Base-by-base conservation (phyloP, 2,797 vertebrate genomes). In the Eulemur mongoz region DNA sequence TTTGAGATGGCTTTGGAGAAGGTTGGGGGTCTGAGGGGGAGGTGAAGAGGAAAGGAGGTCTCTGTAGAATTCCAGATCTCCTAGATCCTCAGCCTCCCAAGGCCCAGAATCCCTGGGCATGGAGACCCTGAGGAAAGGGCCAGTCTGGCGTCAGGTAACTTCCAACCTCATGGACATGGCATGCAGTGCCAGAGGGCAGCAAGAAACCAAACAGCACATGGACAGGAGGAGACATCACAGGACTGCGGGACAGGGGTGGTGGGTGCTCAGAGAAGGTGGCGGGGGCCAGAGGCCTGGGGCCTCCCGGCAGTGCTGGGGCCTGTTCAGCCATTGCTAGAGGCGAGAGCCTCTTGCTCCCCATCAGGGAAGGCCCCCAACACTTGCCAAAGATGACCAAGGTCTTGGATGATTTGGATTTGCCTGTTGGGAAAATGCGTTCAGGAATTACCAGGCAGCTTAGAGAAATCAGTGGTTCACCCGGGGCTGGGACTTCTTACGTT, bases 221-320 rank as follows among this genome's bases (percentile, higher is more conserved):
- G 5, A 72, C 50, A 59, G 14, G 22, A 57, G 25, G 11, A 45
- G 38, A 61, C 3, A 11, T 13, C 35, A 2, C 70, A 54, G 86
- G 52, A 9, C 5, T 45, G 20, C 15, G 5, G 63, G 5, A 32
- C 5, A 18, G 1, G 30, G 32, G 72, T 32, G 27, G 4, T 0
- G 0, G 15, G 6, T 52, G 10, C 45, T 87, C 32, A 13, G 38
- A 52, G 32, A 48, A 92, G 30, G 25, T 0, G 9, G 38, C 3
- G 0, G 48, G 30, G 11, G 15, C 9, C 14, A 54, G 52, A 63
- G 69, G 17, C 13, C 5, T 7, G 32, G 57, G 48, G 18, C 61
- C 14, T 32, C 17, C 13, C 0, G 1, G 23, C 17, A 30, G 8
- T 5, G 11, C 75, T 67, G 17, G 13, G 5, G 27, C n/a, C 86